Evolutionary conservation across 2,888 invertebrate species (phyloP).

Genomic region (Allolobophora icterica): DNA sequence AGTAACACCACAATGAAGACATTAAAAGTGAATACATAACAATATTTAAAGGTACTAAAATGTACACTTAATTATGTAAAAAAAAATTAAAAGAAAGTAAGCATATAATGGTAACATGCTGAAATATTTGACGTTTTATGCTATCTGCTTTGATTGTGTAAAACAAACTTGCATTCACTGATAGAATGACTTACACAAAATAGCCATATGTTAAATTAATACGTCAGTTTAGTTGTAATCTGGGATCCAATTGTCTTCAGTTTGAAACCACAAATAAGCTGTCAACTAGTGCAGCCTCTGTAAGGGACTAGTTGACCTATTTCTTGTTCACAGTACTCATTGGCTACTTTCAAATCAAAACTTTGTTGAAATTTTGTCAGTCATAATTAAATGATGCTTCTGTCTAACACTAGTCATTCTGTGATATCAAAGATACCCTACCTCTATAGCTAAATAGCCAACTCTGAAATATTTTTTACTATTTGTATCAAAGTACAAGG

Average conservation of each 20-base stretch:
- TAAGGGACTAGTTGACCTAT: neutral
- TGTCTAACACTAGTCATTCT: neutral
- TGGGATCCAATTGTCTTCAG: neutral
- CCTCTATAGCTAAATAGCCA: neutral
- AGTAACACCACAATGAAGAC: neutral
- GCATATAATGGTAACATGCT: neutral
- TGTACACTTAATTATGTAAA: neutral
- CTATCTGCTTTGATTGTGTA: too few species aligned
- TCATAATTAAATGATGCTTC: neutral
- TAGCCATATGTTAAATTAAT: neutral
- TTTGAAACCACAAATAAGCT: neutral
- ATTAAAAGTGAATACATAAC: neutral
- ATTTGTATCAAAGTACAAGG: neutral
- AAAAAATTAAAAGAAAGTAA: neutral
- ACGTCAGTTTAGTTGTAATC: neutral
- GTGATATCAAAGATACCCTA: neutral
- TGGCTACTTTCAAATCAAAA: neutral
- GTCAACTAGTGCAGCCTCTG: neutral
- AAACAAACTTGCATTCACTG: neutral
- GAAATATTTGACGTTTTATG: neutral
- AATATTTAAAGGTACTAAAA: too few species aligned
- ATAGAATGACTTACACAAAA: neutral
- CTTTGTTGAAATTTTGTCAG: neutral
- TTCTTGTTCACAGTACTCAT: neutral
- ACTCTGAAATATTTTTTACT: neutral